phyloP scores from a whole-genome alignment of 2,113 vertebrate species.

The Sterna hirundo region DNA sequence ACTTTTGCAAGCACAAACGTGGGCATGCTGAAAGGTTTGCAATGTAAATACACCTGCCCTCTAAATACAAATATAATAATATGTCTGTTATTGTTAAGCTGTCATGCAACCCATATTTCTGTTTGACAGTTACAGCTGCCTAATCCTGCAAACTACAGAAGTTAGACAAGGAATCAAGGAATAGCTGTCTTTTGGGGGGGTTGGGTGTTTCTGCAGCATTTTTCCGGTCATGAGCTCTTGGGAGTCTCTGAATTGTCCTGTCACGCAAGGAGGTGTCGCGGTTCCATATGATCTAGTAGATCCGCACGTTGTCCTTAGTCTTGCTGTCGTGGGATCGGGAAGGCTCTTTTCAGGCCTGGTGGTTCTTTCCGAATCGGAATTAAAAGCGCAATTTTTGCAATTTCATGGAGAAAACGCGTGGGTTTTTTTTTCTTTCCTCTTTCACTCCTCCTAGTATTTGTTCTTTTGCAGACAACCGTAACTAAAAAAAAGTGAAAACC shows the following conservation, averaged over 20 bases:
- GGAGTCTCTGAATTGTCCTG: neutral
- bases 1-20: neutral
- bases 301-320: neutral
- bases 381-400: neutral
- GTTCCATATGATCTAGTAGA: neutral
- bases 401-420: neutral
- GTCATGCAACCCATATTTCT: neutral
- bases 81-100: neutral
- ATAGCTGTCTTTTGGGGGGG: neutral
- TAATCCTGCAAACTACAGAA: neutral
- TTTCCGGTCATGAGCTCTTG: neutral
- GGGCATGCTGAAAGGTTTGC: neutral
- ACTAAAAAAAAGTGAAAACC: neutral
- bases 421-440: neutral
- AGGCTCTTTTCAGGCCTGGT: neutral
- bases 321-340: neutral
- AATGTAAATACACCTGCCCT: conserved; percentile 3
- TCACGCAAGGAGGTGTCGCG: neutral
- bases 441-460: neutral
- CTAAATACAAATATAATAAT: neutral
- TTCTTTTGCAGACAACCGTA: neutral
- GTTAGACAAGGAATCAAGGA: neutral
- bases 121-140: neutral
- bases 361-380: conserved; percentile 12
- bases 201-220: neutral